Evolutionary conservation across 2,113 vertebrate species (phyloP).

Genomic region (Natator depressus): DNA sequence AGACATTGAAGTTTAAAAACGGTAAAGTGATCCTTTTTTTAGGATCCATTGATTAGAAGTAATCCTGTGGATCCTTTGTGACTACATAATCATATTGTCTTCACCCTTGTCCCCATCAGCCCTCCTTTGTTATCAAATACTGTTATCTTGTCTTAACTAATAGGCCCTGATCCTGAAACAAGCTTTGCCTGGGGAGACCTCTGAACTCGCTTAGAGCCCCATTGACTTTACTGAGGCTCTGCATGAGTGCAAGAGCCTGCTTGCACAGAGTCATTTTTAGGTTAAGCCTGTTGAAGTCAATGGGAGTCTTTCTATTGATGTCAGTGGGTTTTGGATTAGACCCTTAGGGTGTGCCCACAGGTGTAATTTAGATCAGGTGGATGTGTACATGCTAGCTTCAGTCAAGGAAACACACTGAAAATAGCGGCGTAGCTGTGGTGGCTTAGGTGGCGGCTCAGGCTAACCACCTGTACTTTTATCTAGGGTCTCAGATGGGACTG

Average conservation of each 20-base stretch:
- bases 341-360: neutral
- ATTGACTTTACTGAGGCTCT: neutral
- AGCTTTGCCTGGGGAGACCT: neutral
- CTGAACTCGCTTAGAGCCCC: neutral
- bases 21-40: too few species aligned
- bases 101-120: neutral
- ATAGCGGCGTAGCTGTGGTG: neutral
- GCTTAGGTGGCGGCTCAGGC: neutral
- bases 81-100: neutral
- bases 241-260: neutral
- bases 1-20: neutral
- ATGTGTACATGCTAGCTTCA: neutral
- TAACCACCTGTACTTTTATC: neutral
- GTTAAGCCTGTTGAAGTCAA: neutral
- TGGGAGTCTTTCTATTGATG: neutral
- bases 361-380: neutral
- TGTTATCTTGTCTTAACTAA: neutral
- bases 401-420: neutral
- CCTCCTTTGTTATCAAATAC: neutral
- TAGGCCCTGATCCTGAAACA: fast-evolving
- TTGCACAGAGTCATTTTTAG: neutral
- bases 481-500: neutral
- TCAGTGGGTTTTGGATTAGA: slow-evolving; percentile 16
- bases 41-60: neutral
- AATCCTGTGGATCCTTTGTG: neutral